Conservation (phyloP, 2,113 vertebrate genomes). For the Lipophrys pholis region DNA sequence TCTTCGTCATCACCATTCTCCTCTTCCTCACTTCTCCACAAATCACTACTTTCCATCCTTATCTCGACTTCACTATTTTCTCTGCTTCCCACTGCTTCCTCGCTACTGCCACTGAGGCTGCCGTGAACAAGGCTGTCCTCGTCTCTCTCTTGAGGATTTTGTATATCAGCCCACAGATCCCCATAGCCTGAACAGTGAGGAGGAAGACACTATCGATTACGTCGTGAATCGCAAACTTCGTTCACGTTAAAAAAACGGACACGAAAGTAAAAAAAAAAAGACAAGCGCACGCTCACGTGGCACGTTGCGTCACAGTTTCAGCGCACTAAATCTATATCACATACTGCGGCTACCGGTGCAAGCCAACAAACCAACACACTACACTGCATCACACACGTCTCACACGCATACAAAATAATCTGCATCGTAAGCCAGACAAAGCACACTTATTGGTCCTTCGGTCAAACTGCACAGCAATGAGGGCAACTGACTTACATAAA, state of each 20-base stretch:
- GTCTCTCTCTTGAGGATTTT: constrained; percentile 79
- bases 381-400: constrained; percentile 19
- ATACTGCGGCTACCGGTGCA: not conserved
- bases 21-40: constrained; percentile 55
- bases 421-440: not conserved
- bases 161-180: constrained; percentile 84
- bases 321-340: constrained; percentile 9
- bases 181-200: constrained; percentile 84
- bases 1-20: constrained; percentile 54
- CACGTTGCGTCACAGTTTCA: not conserved
- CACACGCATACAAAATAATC: not conserved
- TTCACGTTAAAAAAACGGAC: not conserved
- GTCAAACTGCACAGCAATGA: constrained; percentile 14
- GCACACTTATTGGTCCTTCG: not conserved
- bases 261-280: constrained; percentile 2
- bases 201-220: constrained; percentile 47
- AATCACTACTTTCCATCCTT: constrained; percentile 49
- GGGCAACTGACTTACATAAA: constrained; percentile 10
- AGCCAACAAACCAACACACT: constrained; percentile 4
- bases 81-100: constrained; percentile 49
- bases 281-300: not conserved
- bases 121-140: constrained; percentile 33
- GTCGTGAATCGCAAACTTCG: not conserved
- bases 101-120: constrained; percentile 43
- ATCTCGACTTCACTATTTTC: constrained; percentile 85